Evolutionary conservation across 92 coral and sea anemone genomes (phyloP).

Genomic region (Parazoanthus swiftii): DNA sequence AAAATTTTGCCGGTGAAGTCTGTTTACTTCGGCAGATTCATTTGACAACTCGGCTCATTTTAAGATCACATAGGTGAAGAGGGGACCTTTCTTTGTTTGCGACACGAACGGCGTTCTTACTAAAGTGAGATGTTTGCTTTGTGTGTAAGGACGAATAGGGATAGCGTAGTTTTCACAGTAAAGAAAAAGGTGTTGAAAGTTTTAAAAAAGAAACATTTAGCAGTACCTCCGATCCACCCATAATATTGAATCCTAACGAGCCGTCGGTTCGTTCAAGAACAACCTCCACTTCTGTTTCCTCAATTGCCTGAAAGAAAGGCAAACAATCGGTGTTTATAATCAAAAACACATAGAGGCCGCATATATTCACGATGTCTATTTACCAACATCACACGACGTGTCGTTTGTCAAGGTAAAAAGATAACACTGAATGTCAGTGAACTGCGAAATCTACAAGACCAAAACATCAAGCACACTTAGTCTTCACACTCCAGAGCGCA

Average conservation of each 20-base stretch:
- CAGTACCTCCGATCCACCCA: constrained; percentile 90
- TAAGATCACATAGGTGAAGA: constrained; percentile 54
- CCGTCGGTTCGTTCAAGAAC: constrained; percentile 79
- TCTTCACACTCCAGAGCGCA: constrained; percentile 70
- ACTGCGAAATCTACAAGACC: constrained; percentile 35
- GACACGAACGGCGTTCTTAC: constrained; percentile 62
- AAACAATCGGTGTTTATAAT: constrained; percentile 63
- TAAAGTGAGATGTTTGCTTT: constrained; percentile 36
- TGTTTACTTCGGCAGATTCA: constrained; percentile 18
- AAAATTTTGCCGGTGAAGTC: constrained; percentile 17
- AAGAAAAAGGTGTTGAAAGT: not conserved
- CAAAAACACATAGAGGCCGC: constrained; percentile 63
- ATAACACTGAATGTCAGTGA: constrained; percentile 67
- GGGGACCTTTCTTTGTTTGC: constrained; percentile 54
- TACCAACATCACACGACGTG: constrained; percentile 81
- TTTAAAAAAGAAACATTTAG: not conserved
- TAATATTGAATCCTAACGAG: constrained; percentile 89
- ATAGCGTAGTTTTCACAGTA: constrained; percentile 13
- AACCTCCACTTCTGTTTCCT: constrained; percentile 86
- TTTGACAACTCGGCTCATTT: constrained; percentile 32
- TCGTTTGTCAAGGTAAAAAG: constrained; percentile 71
- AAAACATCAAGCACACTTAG: constrained; percentile 41
- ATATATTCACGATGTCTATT: constrained; percentile 67
- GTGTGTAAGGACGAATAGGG: not conserved
- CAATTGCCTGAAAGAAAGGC: constrained; percentile 81